Evolutionary conservation across 2,888 invertebrate species (phyloP).

Genomic region (Mactromeris polynyma): DNA sequence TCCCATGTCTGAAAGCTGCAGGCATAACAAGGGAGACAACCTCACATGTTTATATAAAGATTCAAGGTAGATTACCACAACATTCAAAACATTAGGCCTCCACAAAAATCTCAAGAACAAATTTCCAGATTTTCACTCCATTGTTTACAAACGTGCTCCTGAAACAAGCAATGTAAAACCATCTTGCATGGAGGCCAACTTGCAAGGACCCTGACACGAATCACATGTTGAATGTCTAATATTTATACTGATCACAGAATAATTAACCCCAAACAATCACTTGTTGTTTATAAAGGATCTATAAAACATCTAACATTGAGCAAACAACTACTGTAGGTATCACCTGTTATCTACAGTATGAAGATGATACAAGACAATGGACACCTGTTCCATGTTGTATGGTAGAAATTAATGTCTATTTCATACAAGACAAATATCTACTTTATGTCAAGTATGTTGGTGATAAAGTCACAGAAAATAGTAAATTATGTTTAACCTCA

Average conservation of each 20-base stretch:
- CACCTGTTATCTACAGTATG: not conserved
- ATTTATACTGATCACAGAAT: not conserved
- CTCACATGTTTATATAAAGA: no score
- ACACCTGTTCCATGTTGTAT: not conserved
- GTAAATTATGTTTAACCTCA: not conserved
- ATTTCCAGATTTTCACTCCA: no score
- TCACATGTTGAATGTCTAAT: not conserved
- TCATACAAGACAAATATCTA: not conserved
- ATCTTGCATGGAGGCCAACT: not conserved
- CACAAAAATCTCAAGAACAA: no score
- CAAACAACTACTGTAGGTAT: not conserved
- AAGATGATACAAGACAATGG: not conserved
- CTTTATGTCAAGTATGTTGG: not conserved
- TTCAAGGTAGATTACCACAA: no score
- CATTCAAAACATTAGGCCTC: no score
- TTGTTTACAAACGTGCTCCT: not conserved
- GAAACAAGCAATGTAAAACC: not conserved
- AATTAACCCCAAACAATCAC: slow-evolving; percentile 11
- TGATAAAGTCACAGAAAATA: slow-evolving; percentile 12
- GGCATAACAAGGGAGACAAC: no score
- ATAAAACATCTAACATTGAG: not conserved
- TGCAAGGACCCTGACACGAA: not conserved
- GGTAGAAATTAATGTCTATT: not conserved
- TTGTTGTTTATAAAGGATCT: not conserved
- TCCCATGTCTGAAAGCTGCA: no score